These are phyloP conservation scores for Dendrolimus punctatus DNA, from an alignment of 1,140 invertebrate genomes.

Conservation along the genomic window DNA sequence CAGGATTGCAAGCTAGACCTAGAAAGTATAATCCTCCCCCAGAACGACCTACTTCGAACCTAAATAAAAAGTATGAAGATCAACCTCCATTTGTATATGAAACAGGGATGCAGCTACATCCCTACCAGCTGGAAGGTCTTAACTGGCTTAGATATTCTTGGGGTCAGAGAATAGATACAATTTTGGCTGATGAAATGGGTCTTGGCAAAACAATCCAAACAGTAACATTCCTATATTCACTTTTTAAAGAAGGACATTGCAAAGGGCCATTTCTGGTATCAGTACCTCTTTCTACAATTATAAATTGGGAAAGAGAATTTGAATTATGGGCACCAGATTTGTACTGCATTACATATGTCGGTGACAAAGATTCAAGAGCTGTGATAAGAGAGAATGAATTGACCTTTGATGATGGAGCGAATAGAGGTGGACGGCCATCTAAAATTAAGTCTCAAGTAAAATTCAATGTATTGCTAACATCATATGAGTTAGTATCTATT, in stretches of 20 bases:
- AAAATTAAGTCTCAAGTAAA: constrained; percentile 92
- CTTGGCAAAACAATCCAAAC: constrained; percentile 99
- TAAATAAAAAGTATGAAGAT: constrained; percentile 95
- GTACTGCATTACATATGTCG: constrained; percentile 99
- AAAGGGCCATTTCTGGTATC: constrained; percentile 98
- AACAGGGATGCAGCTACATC: constrained; percentile 95
- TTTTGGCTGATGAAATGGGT: constrained; percentile 99
- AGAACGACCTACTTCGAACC: constrained; percentile 91
- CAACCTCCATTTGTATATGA: constrained; percentile 95
- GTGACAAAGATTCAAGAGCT: constrained; percentile 97
- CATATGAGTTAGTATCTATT: constrained; percentile 98
- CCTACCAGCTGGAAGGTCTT: constrained; percentile 96
- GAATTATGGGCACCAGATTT: constrained; percentile 99
- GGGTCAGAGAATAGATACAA: constrained; percentile 97
- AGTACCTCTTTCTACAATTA: constrained; percentile 98
- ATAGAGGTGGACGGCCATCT: constrained; percentile 88
- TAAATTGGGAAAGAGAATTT: constrained; percentile 99
- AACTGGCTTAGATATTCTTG: constrained; percentile 97
- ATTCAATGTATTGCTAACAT: constrained; percentile 98
- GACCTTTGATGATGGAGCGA: constrained; percentile 97
- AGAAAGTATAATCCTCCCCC: constrained; percentile 89
- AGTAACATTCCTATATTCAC: constrained; percentile 97
- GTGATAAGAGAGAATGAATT: constrained; percentile 98
- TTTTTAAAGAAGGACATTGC: constrained; percentile 99
- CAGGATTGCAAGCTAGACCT: constrained; percentile 56